A percentile compares a stretch with the other conserved stretches of the same genome.
Conservation (phyloP, 2,888 invertebrate species). For the Plebejus argus region DNA sequence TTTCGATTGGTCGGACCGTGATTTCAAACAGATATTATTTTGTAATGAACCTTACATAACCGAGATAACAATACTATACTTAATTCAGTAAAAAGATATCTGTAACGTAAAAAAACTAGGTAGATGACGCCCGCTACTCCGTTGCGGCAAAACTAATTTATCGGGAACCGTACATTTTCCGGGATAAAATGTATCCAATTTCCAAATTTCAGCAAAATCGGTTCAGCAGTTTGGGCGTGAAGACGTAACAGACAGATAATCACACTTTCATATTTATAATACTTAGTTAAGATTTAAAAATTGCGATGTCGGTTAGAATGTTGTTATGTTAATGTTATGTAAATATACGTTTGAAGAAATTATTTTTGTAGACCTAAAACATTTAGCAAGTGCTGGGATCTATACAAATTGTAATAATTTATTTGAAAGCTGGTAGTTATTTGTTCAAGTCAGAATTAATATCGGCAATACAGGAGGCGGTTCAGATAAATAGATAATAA, state of each 20-base stretch:
- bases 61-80: background rate
- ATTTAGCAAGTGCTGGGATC: background rate
- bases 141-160: no score
- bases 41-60: background rate
- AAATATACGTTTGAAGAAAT: no score
- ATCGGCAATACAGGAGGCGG: slow-evolving; percentile 1
- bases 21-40: background rate
- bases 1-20: background rate
- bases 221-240: no score
- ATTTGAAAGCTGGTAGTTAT: background rate
- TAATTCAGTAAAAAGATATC: background rate
- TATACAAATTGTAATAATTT: slow-evolving; percentile 10
- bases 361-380: background rate
- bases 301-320: no score
- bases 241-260: no score
- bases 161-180: no score
- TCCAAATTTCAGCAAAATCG: no score
- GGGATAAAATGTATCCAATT: no score
- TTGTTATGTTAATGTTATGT: no score
- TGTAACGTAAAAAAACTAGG: background rate
- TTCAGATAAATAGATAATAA: background rate
- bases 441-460: slow-evolving; percentile 23
- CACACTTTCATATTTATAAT: no score
- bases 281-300: no score
- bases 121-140: no score